Percentiles rank a stretch among this genome's conserved stretches.
These are phyloP conservation scores for Mus caroli DNA, from an alignment of 2,797 vertebrate species.

Conservation along the genomic window DNA sequence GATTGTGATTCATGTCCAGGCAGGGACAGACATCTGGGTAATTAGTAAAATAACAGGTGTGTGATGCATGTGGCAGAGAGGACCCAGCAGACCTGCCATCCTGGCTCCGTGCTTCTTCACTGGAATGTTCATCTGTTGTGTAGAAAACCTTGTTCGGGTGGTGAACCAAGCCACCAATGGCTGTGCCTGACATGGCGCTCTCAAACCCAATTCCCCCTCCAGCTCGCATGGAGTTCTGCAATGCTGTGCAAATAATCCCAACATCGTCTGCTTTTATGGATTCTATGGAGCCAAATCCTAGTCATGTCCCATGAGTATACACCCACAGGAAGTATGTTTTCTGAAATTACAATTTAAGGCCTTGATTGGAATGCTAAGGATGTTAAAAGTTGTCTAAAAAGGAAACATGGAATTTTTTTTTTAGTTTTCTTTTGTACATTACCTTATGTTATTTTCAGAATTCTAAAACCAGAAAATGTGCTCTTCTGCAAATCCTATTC, in stretches of 20 bases:
- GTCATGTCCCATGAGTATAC: too few relatives aligned
- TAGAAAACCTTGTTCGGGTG: fast-evolving
- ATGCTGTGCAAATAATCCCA: too few relatives aligned
- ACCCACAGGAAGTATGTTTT: neutral
- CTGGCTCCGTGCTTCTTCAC: neutral
- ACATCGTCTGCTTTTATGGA: neutral
- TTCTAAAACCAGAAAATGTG: neutral
- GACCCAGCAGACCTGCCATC: fast-evolving
- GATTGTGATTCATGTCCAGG: fast-evolving
- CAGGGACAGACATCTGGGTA: too few relatives aligned
- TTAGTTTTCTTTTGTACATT: neutral
- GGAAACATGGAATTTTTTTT: neutral
- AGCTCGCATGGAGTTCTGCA: neutral
- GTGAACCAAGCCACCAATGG: neutral
- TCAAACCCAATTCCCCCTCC: neutral
- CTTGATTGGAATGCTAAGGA: neutral
- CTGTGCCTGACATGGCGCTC: neutral
- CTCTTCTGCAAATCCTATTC: neutral
- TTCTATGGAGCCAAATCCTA: neutral
- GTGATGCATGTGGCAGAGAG: neutral
- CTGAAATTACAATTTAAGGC: neutral
- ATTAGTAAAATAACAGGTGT: too few relatives aligned
- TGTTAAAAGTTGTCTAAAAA: neutral
- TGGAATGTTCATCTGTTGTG: fast-evolving
- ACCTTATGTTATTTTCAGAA: neutral